These are phyloP conservation scores for Cylas formicarius DNA, from an alignment of 1,140 invertebrate genomes.

Conservation along the genomic window DNA sequence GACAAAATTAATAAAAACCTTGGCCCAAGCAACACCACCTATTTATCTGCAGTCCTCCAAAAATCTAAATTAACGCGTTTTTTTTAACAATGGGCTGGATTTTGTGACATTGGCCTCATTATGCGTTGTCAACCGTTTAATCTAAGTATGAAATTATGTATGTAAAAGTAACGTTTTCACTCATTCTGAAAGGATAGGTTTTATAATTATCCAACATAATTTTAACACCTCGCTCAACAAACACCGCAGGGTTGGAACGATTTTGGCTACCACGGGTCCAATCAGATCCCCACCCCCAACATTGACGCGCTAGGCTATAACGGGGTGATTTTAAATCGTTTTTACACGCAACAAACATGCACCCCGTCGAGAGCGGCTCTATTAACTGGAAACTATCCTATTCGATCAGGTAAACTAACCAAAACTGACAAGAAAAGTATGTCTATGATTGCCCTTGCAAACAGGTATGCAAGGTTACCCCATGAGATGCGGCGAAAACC, in stretches of 20 bases:
- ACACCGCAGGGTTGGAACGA: slow-evolving; percentile 76
- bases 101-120: too few relatives aligned
- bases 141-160: too few relatives aligned
- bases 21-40: too few relatives aligned
- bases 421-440: neutral
- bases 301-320: slow-evolving; percentile 73
- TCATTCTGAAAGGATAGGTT: too few relatives aligned
- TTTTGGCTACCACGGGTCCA: slow-evolving; percentile 78
- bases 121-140: too few relatives aligned
- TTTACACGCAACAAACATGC: slow-evolving; percentile 69
- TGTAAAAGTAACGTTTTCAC: too few relatives aligned
- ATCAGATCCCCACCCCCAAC: slow-evolving; percentile 78
- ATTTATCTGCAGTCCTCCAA: too few relatives aligned
- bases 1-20: too few relatives aligned
- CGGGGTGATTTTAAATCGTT: slow-evolving; percentile 64
- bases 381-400: slow-evolving; percentile 76
- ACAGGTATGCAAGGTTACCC: slow-evolving; percentile 58
- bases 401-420: slow-evolving; percentile 55
- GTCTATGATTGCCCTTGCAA: neutral
- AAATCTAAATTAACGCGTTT: too few relatives aligned
- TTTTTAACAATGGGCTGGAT: too few relatives aligned
- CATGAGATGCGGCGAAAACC: slow-evolving; percentile 46
- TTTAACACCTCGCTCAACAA: too few relatives aligned
- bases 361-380: slow-evolving; percentile 71
- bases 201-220: too few relatives aligned